Base-by-base conservation (phyloP, 2,113 vertebrate genomes). In the Myotis davidii region DNA sequence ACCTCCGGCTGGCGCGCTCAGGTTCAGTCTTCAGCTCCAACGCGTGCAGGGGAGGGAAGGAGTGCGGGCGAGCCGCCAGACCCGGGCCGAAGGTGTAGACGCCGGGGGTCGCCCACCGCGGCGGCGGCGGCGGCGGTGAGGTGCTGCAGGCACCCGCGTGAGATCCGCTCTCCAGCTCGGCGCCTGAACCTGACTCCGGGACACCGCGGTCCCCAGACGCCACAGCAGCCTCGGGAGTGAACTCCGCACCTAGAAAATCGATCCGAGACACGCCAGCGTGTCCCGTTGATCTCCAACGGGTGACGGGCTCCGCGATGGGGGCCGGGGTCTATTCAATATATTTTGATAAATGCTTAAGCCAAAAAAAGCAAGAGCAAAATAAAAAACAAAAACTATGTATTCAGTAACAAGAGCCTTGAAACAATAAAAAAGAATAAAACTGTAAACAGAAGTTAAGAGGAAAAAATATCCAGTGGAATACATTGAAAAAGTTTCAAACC, bases 231-330 rank as follows among this genome's bases (percentile, higher is more conserved):
- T 29, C 32, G 8, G 11, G 32, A 34, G 18, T 64, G 81, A 70
- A 91, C 96, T 96, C 87, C 27, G 76, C 67, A 32, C 74, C 32
- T 2, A 32, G 39, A 72, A 86, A 48, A 94, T 82, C 91, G 65
- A 94, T 37, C 45, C 0, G 65, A n/a, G 23, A n/a, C 9, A 37
- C 23, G 82, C 70, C 32, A 5, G 39, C 16, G 11, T 23, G 23
- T 93, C 94, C 88, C 83, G 70, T 82, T 18, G 78, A 79, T 85
- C 85, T 78, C 23, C 45, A 42, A 78, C 69, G 0, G 52, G 65
- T 32, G 0, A 48, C 45, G 1, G 37, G 25, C 32, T n/a, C 6
- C 0, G 32, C 5, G 25, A 21, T 11, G 20, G 69, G 34, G 76
- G n/a, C n/a, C n/a, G n/a, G n/a, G n/a, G n/a, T n/a, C n/a, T n/a